Percentiles rank a stretch among this genome's conserved stretches.
Evolutionary conservation across 37 sponge, comb jelly and placozoan genomes (phyloP).

Genomic region (Diacarnus erythraeanus): DNA sequence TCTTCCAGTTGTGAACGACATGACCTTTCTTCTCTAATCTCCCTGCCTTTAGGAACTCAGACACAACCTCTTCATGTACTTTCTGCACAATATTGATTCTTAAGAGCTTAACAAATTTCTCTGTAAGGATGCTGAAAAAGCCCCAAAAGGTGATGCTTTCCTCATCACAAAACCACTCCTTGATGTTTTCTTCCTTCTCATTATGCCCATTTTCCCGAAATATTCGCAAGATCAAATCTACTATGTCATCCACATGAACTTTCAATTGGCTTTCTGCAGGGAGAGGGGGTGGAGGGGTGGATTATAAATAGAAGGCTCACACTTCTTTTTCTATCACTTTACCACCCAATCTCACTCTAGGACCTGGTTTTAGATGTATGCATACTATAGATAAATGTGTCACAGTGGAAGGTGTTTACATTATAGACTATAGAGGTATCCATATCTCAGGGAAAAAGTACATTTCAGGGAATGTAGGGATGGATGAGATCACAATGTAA

Average conservation of each 20-base stretch:
- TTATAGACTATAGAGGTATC: too few species aligned
- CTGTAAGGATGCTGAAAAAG: constrained; percentile 28
- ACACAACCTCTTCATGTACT: neutral
- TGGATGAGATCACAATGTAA: too few species aligned
- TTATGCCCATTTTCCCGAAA: constrained; percentile 24
- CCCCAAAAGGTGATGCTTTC: constrained; percentile 28
- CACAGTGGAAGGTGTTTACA: too few species aligned
- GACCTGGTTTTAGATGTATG: too few species aligned
- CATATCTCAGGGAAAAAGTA: too few species aligned
- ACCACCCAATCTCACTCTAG: too few species aligned
- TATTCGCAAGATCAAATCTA: constrained; percentile 32
- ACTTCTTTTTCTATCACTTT: too few species aligned
- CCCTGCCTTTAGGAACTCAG: constrained; percentile 40
- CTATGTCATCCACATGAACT: constrained; percentile 45
- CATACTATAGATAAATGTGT: too few species aligned
- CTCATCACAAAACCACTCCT: constrained; percentile 54
- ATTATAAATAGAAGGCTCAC: too few species aligned
- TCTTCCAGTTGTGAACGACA: constrained; percentile 61
- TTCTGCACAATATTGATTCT: constrained; percentile 4
- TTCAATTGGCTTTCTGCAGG: constrained; percentile 7
- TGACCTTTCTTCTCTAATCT: constrained; percentile 71
- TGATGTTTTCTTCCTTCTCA: constrained; percentile 15
- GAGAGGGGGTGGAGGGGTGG: too few species aligned
- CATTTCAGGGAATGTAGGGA: too few species aligned
- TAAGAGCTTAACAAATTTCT: constrained; percentile 13